A percentile compares a stretch with the other conserved stretches of the same genome.
These are phyloP conservation scores for Anticlea derivata DNA, from an alignment of 2,888 invertebrate genomes.

Conservation along the genomic window DNA sequence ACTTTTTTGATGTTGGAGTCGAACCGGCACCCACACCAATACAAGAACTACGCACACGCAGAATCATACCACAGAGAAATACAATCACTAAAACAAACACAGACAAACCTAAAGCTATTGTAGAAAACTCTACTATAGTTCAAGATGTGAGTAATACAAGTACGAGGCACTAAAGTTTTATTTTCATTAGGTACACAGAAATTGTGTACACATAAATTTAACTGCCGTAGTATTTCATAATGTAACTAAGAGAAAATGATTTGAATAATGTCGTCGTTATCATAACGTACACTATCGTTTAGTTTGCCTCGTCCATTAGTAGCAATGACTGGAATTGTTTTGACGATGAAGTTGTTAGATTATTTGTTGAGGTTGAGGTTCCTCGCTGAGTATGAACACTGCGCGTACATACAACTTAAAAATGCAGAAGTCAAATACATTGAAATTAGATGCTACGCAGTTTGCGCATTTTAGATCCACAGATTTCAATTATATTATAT, in stretches of 20 bases:
- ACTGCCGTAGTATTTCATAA: slow-evolving; percentile 1
- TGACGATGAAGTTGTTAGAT: background rate
- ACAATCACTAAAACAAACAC: slow-evolving; percentile 42
- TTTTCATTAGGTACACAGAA: slow-evolving; percentile 5
- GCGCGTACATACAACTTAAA: too few species aligned
- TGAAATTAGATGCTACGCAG: too few species aligned
- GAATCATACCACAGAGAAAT: slow-evolving; percentile 52
- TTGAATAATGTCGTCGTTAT: slow-evolving; percentile 11
- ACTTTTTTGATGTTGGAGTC: slow-evolving; percentile 58
- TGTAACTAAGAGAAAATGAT: slow-evolving; percentile 20
- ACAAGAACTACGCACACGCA: slow-evolving; percentile 43
- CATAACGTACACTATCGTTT: background rate
- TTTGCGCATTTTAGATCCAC: too few species aligned
- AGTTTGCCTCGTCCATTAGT: background rate
- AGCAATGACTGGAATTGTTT: too few species aligned
- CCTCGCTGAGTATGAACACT: too few species aligned
- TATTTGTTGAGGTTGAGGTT: too few species aligned
- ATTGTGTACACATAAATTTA: slow-evolving; percentile 13
- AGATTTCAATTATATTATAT: too few species aligned
- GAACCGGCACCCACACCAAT: slow-evolving; percentile 42
- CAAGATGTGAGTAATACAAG: slow-evolving; percentile 10
- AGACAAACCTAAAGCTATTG: slow-evolving; percentile 40
- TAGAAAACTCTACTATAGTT: slow-evolving; percentile 28
- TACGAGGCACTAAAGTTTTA: background rate
- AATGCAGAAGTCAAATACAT: too few species aligned